Base-by-base conservation (phyloP, 2,113 vertebrate species). In the Orycteropus afer region DNA sequence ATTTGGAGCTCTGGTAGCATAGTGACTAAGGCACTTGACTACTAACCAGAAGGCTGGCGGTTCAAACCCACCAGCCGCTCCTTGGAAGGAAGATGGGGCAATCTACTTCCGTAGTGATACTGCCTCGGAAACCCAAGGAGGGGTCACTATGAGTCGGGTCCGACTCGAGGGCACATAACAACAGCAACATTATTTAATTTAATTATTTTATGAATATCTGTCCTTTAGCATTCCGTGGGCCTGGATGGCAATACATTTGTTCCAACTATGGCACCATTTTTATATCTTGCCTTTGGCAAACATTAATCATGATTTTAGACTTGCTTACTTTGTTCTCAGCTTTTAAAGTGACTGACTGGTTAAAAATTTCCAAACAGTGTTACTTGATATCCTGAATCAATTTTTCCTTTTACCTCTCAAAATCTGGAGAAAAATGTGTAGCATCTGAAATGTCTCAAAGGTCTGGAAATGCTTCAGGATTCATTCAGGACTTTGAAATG, bases 381-480 rank as follows among this genome's bases (percentile, higher is more conserved):
- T 90, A 77, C 17, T 73, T 87, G 73, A 67, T 71, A 55, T 74
- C 69, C 15, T 14, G 9, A 86, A 27, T 67, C 7, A 42, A 5
- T 61, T 87, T 73, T 87, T 93, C 37, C 42, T 80, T 78, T 93
- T 93, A 63, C 42, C 34, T 34, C 9, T 91, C 79, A 87, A 86
- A 76, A 80, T 84, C 80, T 92, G 69, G 61, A 96, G 81, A 95
- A 71, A 78, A 47, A 45, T 78, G 10, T 40, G 18, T 45, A n/a
- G 9, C n/a, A 20, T 69, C 92, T 86, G 67, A 89, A 93, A 73
- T 22, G 20, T 79, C 63, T 80, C 37, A 49, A 63, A 78, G 57
- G 61, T 78, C 71, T 89, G 32, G 86, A 86, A 92, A 42, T 77
- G 61, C 78, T 95, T 94, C 37, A 45, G 81, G 45, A 65, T 85